phyloP scores from a whole-genome alignment of 2,797 vertebrate species.

The Denticeps clupeoides region DNA sequence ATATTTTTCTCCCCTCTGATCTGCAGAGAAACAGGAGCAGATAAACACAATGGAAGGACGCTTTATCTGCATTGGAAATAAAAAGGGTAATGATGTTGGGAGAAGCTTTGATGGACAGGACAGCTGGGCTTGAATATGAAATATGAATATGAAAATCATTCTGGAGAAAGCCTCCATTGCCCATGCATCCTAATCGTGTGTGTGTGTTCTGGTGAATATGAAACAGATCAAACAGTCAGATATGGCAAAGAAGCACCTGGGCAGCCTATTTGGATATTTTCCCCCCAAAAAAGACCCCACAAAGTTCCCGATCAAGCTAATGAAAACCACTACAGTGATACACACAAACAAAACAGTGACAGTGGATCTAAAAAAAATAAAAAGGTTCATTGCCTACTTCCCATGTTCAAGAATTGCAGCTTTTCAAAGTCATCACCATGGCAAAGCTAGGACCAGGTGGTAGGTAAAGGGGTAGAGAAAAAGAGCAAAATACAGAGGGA shows the following conservation, averaged over 20 bases:
- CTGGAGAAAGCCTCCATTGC: not conserved
- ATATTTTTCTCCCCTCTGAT: not conserved
- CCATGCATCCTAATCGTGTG: slow-evolving; percentile 1
- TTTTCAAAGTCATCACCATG: slow-evolving; percentile 20
- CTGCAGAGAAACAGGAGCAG: not conserved
- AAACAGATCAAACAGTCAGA: not conserved
- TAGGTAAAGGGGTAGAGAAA: no score
- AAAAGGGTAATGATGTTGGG: not conserved
- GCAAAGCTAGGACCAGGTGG: slow-evolving; percentile 15
- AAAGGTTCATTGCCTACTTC: no score
- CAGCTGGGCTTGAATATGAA: slow-evolving; percentile 1
- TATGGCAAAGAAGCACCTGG: no score
- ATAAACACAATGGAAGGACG: not conserved
- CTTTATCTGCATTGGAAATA: not conserved
- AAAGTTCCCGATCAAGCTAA: no score
- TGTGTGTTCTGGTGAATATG: not conserved
- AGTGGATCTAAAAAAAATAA: no score
- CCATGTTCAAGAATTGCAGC: not conserved
- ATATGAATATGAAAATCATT: slow-evolving; percentile 1
- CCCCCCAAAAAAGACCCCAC: no score
- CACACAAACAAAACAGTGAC: no score
- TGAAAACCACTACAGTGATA: no score
- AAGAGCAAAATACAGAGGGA: not conserved
- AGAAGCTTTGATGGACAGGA: not conserved
- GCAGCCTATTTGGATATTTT: no score